Evolutionary conservation across 2,888 invertebrate species (phyloP).

Genomic region (Pseudococcus jackbeardsleyi): DNA sequence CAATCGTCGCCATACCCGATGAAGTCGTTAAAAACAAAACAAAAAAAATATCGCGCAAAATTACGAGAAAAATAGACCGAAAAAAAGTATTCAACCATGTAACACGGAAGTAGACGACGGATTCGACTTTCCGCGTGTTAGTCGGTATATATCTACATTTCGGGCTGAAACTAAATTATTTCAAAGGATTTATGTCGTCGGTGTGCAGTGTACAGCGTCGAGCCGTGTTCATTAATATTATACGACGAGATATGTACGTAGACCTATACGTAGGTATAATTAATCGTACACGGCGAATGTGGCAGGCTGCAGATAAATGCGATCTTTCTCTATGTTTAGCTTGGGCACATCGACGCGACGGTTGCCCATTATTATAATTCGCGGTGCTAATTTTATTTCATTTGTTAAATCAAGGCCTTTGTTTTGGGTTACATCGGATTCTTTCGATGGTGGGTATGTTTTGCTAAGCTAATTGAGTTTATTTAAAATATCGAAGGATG

Average conservation of each 20-base stretch:
- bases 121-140: background rate
- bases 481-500: no score
- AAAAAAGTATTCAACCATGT: conserved; percentile 22
- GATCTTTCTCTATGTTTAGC: background rate
- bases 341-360: background rate
- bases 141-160: background rate
- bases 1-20: no score
- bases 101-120: background rate
- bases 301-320: conserved; percentile 22
- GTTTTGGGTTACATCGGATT: no score
- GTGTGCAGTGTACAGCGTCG: background rate
- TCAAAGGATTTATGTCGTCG: conserved; percentile 19
- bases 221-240: conserved; percentile 5
- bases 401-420: background rate
- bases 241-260: background rate
- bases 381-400: conserved; percentile 15
- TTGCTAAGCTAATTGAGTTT: no score
- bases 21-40: background rate
- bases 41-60: background rate
- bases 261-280: background rate
- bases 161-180: background rate
- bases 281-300: background rate
- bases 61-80: background rate
- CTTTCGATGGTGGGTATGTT: no score
- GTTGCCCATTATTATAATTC: background rate